Evolutionary conservation across 2,797 vertebrate species (phyloP), one percentile per base, ranked within the genome.

Genomic region (Mallotus villosus): DNA sequence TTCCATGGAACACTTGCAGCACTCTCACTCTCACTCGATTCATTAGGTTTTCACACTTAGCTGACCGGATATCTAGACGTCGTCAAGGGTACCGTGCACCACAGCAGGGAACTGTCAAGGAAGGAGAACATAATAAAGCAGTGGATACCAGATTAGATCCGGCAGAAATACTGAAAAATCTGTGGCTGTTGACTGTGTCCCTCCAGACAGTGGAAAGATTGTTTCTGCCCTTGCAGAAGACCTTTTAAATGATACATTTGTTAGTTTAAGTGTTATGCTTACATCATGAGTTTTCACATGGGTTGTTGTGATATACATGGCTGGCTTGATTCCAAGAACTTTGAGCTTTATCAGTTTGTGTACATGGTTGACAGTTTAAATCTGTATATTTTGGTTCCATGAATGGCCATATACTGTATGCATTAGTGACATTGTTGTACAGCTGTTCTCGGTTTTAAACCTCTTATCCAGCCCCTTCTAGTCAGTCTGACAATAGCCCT

Each of bases 81-180:
- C 24, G 49, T 29, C 49, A 58, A 62, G 70, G 55, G 22, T 11
- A 21, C 29, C 22, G 55, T n/a, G 55, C 3, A 51, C 32, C 12
- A 32, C 22, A 5, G 17, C 2, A 21, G 75, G 76, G 73, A 76
- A 79, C 81, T 82, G 62, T 77, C 71, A 81, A 41, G 73, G 61
- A 63, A 19, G 51, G 21, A 51, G 21, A 17, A 67, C 41, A 51
- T 25, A 7, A 67, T 6, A 14, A 17, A 66, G 37, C 37, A 49
- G 22, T 66, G 34, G 8, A 59, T 8, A 65, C 37, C 21, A 25
- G 41, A 51, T 49, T 27, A 9, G 17, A 46, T 60, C 67, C 71
- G 77, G 80, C 80, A 75, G 76, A 82, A 79, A 81, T 67, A 79
- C 71, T 63, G 67, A 80, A 70, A 63, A 8, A 34, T 41, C 64